phyloP scores from a whole-genome alignment of 2,113 vertebrate species.

The Cochlearius cochlearius region DNA sequence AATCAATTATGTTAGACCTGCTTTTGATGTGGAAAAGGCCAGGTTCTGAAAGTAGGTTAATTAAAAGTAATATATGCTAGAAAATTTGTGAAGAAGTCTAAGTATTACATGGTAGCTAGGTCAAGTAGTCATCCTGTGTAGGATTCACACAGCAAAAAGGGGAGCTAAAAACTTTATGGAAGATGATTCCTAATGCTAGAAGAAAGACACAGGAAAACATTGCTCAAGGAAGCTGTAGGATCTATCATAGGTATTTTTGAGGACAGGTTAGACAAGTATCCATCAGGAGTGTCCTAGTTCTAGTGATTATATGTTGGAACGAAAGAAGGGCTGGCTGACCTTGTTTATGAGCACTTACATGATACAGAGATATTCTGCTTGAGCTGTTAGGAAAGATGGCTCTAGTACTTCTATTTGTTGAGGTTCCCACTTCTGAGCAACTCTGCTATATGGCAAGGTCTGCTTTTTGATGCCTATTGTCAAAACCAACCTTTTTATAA shows the following conservation, averaged over 20 bases:
- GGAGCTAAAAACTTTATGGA: background rate
- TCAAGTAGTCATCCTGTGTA: background rate
- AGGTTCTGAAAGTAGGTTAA: background rate
- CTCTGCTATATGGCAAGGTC: background rate
- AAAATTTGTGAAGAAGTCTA: background rate
- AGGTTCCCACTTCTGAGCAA: background rate
- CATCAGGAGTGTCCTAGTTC: background rate
- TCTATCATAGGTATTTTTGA: background rate
- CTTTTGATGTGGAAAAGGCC: background rate
- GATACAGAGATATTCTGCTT: background rate
- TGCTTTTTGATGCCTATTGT: background rate
- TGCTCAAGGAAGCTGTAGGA: background rate
- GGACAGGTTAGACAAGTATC: background rate
- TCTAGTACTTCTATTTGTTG: background rate
- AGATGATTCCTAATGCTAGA: background rate
- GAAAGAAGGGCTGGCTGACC: background rate
- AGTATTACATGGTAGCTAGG: background rate
- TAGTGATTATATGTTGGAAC: background rate
- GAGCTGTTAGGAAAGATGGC: background rate
- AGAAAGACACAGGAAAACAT: background rate
- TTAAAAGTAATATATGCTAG: background rate
- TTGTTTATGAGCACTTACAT: background rate
- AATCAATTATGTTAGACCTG: background rate
- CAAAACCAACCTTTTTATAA: background rate
- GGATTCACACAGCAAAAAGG: background rate